A percentile compares a stretch with the other conserved stretches of the same genome.
These are phyloP conservation scores for Crax fasciolata DNA, from an alignment of 2,797 vertebrate species.

Conservation along the genomic window DNA sequence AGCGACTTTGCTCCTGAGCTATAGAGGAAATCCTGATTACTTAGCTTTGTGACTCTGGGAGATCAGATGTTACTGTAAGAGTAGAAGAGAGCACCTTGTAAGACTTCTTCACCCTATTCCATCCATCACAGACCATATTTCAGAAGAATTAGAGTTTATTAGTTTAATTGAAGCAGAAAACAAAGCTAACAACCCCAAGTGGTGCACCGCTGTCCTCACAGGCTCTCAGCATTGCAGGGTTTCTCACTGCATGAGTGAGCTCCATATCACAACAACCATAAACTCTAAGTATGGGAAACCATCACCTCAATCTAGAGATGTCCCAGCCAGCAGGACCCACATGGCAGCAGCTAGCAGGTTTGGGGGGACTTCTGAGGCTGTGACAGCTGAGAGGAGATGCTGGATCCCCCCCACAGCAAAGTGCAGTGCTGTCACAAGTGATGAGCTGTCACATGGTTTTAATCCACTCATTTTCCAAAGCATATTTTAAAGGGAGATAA, in stretches of 20 bases:
- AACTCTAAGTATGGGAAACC: neutral
- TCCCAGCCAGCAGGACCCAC: neutral
- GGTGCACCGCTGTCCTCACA: rapidly evolving
- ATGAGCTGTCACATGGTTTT: rapidly evolving
- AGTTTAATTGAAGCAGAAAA: rapidly evolving
- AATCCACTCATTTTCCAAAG: neutral
- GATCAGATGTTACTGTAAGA: neutral
- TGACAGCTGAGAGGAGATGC: neutral
- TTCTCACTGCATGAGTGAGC: neutral
- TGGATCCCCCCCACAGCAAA: neutral
- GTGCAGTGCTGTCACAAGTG: neutral
- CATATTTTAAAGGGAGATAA: neutral
- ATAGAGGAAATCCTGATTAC: neutral
- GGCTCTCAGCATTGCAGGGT: neutral
- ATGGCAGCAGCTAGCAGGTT: neutral
- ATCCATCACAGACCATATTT: rapidly evolving
- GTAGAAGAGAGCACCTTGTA: neutral
- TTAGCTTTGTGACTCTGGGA: rapidly evolving
- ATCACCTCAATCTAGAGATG: rapidly evolving
- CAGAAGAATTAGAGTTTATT: neutral
- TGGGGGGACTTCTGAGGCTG: neutral
- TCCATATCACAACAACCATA: rapidly evolving
- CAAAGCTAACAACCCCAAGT: neutral
- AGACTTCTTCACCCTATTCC: neutral
- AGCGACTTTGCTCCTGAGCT: neutral